These are phyloP conservation scores for Crenichthys baileyi DNA, from an alignment of 2,797 vertebrate species.

Conservation along the genomic window DNA sequence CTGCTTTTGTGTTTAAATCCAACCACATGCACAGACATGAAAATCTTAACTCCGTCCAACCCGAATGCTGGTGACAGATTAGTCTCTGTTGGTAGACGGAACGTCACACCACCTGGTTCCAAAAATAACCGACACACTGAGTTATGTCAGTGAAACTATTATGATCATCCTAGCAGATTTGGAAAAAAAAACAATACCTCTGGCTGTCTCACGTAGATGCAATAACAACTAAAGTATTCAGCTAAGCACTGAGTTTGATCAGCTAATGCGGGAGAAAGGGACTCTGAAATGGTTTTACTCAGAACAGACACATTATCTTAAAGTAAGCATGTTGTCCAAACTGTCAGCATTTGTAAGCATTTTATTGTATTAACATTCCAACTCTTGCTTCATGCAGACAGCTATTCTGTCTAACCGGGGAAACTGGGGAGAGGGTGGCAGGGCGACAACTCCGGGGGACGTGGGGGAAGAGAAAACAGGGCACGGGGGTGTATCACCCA, in stretches of 20 bases:
- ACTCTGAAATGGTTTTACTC: conserved; percentile 3
- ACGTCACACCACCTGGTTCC: conserved; percentile 24
- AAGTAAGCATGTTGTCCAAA: conserved; percentile 45
- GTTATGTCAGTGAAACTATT: conserved; percentile 30
- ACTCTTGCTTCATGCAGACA: conserved; percentile 76
- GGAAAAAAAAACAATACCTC: conserved; percentile 47
- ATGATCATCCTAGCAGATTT: conserved; percentile 38
- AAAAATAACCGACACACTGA: conserved; percentile 48
- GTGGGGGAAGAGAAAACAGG: neutral
- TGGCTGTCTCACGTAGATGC: neutral
- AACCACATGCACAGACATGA: neutral
- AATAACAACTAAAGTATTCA: conserved; percentile 30
- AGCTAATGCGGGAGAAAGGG: conserved; percentile 20
- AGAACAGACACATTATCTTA: neutral
- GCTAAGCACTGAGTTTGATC: conserved; percentile 6
- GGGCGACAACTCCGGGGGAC: conserved; percentile 14
- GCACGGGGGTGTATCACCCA: conserved; percentile 10
- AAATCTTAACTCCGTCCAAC: neutral
- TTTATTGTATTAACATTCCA: conserved; percentile 83
- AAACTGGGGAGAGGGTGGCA: conserved; percentile 38
- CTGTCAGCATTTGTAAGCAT: conserved; percentile 77
- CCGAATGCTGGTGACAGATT: conserved; percentile 21
- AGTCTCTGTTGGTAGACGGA: conserved; percentile 40
- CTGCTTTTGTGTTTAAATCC: neutral
- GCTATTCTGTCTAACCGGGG: conserved; percentile 55